phyloP scores from a whole-genome alignment of 2,113 vertebrate species.

The Daubentonia madagascariensis region DNA sequence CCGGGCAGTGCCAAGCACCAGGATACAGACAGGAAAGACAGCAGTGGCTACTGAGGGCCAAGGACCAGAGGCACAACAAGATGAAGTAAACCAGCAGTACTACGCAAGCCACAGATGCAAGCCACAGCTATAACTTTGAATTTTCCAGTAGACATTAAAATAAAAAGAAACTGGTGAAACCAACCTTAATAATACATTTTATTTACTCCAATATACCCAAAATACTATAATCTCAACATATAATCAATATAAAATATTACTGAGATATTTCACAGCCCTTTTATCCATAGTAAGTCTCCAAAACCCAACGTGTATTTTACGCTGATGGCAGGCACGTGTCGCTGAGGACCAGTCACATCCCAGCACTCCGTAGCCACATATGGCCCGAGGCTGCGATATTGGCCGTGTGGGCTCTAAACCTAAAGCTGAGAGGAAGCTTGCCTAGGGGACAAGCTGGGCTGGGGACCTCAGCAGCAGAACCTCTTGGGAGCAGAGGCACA shows the following conservation, averaged over 20 bases:
- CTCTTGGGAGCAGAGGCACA: neutral
- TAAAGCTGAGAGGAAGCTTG: neutral
- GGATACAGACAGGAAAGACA: rapidly evolving
- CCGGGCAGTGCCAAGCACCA: neutral
- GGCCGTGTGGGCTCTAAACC: neutral
- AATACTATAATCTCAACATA: neutral
- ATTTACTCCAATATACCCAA: neutral
- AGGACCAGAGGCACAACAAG: rapidly evolving
- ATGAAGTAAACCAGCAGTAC: neutral
- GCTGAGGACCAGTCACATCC: rapidly evolving
- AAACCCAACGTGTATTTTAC: rapidly evolving
- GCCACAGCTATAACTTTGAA: too few relatives aligned
- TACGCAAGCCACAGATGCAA: neutral
- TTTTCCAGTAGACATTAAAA: too few relatives aligned
- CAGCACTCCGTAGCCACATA: rapidly evolving
- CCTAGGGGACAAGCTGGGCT: too few relatives aligned
- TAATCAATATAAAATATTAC: neutral
- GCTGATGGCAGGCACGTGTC: neutral
- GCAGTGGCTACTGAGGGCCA: neutral
- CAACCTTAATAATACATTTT: neutral
- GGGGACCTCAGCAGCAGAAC: neutral
- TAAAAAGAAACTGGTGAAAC: neutral
- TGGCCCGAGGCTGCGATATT: rapidly evolving
- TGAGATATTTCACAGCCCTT: neutral
- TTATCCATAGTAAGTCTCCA: neutral